Conservation (phyloP, 2,113 vertebrate species). For the Oxygymnocypris stewartii region DNA sequence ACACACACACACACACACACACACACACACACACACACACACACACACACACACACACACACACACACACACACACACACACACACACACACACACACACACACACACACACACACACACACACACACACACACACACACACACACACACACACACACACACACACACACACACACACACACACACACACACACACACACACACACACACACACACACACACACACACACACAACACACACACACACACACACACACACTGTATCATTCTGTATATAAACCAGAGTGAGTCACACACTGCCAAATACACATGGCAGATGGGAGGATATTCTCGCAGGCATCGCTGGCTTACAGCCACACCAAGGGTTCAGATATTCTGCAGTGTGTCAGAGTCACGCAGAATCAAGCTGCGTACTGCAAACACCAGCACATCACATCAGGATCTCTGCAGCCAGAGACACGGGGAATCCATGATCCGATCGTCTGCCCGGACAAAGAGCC, state of each 20-base stretch:
- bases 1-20: not conserved
- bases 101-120: not conserved
- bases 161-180: too few species aligned
- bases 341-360: slow-evolving; percentile 7
- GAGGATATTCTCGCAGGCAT: slow-evolving; percentile 18
- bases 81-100: too few species aligned
- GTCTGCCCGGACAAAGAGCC: slow-evolving; percentile 2
- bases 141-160: slow-evolving; percentile 2
- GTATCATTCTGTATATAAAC: slow-evolving; percentile 34
- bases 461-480: slow-evolving; percentile 2
- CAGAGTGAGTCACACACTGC: slow-evolving; percentile 41
- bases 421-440: slow-evolving; percentile 20
- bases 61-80: slow-evolving; percentile 14
- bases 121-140: not conserved
- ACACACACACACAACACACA: not conserved
- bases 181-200: not conserved
- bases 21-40: slow-evolving; percentile 6
- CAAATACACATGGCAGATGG: slow-evolving; percentile 39
- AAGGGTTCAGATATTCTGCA: slow-evolving; percentile 33
- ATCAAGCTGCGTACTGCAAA: slow-evolving; percentile 28
- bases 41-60: slow-evolving; percentile 17
- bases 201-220: too few species aligned
- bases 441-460: slow-evolving; percentile 3
- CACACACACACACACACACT: slow-evolving; percentile 22
- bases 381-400: slow-evolving; percentile 14